Evolutionary conservation across 2,113 vertebrate genomes (phyloP).

Genomic region (Sprattus sprattus): DNA sequence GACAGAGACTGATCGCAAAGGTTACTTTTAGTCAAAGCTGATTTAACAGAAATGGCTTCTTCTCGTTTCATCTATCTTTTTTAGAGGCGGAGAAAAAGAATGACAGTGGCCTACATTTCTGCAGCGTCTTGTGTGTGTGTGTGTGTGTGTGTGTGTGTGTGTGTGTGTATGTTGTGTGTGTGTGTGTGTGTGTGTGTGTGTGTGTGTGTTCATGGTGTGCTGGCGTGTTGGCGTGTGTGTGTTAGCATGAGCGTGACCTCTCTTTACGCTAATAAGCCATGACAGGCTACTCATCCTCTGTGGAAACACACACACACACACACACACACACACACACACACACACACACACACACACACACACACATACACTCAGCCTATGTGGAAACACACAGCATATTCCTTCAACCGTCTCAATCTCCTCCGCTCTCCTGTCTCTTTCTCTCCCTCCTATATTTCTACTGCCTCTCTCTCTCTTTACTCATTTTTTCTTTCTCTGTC

Average conservation of each 20-base stretch:
- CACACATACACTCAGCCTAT: background rate
- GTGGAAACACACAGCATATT: conserved; percentile 6
- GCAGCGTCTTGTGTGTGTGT: background rate
- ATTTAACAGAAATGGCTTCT: background rate
- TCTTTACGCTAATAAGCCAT: background rate
- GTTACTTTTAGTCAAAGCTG: background rate
- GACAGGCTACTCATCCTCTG: background rate
- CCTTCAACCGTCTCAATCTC: background rate
- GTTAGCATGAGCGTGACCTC: conserved; percentile 2
- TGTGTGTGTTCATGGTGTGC: conserved; percentile 35
- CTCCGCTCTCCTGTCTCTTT: background rate
- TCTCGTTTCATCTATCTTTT: background rate
- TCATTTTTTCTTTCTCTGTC: background rate
- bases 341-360: too few relatives aligned
- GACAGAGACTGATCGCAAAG: background rate
- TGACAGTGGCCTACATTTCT: conserved; percentile 7
- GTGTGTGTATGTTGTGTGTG: conserved; percentile 30
- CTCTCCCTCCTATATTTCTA: background rate
- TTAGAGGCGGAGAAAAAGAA: background rate
- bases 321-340: too few relatives aligned
- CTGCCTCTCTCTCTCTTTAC: background rate
- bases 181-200: conserved; percentile 45
- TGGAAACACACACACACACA: background rate
- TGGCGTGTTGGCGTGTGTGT: conserved; percentile 31
- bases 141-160: conserved; percentile 39